A percentile compares a stretch with the other conserved stretches of the same genome.
These are phyloP conservation scores for Chelidonichthys spinosus DNA, from an alignment of 2,797 vertebrate species.

Conservation along the genomic window DNA sequence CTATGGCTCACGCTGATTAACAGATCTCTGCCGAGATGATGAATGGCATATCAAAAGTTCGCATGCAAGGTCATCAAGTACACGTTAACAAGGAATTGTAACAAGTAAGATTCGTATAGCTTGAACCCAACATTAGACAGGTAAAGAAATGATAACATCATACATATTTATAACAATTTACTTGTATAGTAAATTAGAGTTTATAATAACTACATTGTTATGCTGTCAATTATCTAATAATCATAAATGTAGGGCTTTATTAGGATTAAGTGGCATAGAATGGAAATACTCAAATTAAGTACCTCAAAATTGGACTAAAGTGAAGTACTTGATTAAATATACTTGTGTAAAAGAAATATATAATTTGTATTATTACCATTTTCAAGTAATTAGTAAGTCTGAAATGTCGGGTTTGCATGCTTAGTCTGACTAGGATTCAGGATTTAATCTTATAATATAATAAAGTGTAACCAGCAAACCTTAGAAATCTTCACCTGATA, in stretches of 20 bases:
- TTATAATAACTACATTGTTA: not conserved
- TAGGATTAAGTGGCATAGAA: not conserved
- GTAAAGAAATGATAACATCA: not conserved
- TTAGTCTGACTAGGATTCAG: not conserved
- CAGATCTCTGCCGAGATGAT: constrained; percentile 37
- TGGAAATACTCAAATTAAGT: not conserved
- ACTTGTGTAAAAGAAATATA: not conserved
- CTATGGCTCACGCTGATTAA: constrained; percentile 19
- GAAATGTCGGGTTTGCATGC: not conserved
- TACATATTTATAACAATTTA: not conserved
- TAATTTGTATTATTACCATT: not conserved
- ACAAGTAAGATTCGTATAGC: not conserved
- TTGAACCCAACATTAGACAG: not conserved
- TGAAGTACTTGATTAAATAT: not conserved
- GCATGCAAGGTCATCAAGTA: not conserved
- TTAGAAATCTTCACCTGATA: not conserved
- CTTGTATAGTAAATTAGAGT: too few relatives aligned
- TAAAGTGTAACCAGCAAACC: not conserved
- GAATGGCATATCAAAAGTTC: not conserved
- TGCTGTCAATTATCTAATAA: not conserved
- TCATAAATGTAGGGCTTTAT: not conserved
- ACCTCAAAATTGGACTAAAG: not conserved
- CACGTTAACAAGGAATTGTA: not conserved
- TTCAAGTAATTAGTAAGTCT: not conserved
- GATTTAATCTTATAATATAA: not conserved